Evolutionary conservation across 2,797 vertebrate genomes (phyloP).

Genomic region (Takifugu rubripes): DNA sequence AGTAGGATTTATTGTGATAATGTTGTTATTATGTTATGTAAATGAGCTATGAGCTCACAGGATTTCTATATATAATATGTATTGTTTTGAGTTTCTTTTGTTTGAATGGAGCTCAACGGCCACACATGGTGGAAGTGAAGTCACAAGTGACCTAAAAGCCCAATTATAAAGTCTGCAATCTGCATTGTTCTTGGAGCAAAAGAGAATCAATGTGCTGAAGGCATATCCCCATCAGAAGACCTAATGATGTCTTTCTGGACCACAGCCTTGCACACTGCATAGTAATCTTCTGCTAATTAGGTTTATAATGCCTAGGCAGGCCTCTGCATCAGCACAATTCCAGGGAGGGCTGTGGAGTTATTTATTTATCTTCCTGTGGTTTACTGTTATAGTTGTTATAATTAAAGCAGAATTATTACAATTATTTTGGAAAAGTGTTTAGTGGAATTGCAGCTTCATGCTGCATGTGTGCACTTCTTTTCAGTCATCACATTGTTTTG

Average conservation of each 20-base stretch:
- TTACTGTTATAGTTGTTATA: constrained; percentile 73
- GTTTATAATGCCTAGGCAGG: constrained; percentile 84
- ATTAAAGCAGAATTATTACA: constrained; percentile 78
- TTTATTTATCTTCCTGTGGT: constrained; percentile 77
- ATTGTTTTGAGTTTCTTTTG: constrained; percentile 55
- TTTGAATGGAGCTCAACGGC: constrained; percentile 65
- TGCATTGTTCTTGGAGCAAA: constrained; percentile 82
- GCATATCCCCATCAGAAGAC: constrained; percentile 85
- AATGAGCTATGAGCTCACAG: constrained; percentile 16
- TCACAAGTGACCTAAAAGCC: constrained; percentile 79
- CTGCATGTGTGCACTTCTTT: constrained; percentile 46
- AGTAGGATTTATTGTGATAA: no score
- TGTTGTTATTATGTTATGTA: constrained; percentile 3
- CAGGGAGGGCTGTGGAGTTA: constrained; percentile 75
- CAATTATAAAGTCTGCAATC: constrained; percentile 84
- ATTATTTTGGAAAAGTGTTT: constrained; percentile 59
- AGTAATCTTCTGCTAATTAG: constrained; percentile 87
- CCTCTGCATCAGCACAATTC: constrained; percentile 80
- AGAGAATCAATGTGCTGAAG: constrained; percentile 83
- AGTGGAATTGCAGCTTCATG: constrained; percentile 67
- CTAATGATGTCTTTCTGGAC: constrained; percentile 86
- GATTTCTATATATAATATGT: constrained; percentile 31
- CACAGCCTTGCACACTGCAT: constrained; percentile 83
- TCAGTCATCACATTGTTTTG: constrained; percentile 63
- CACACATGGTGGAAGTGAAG: constrained; percentile 68